phyloP scores from a whole-genome alignment of 2,888 invertebrate species.

The Siphlonurus alternatus region DNA sequence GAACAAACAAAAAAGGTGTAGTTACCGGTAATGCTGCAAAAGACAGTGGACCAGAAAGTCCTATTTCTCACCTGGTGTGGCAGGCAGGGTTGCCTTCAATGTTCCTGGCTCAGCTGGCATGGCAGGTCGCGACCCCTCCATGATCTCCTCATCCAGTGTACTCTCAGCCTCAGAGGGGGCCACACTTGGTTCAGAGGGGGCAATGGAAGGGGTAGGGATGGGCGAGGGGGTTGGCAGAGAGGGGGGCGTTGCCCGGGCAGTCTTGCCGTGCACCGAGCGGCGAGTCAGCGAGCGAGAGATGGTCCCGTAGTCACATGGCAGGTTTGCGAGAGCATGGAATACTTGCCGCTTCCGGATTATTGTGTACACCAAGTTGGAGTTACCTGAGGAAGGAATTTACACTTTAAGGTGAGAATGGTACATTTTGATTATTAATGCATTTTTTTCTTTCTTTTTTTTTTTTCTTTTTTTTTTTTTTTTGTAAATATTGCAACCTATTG shows the following conservation, averaged over 20 bases:
- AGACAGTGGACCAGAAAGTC: no score
- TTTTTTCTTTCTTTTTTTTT: no score
- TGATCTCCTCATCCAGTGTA: constrained; percentile 22
- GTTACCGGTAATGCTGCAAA: no score
- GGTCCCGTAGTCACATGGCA: constrained; percentile 82
- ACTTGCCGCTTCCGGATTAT: constrained; percentile 97
- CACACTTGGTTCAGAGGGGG: neutral
- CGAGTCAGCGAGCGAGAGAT: constrained; percentile 56
- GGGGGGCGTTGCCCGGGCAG: neutral
- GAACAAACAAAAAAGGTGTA: neutral
- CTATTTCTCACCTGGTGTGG: constrained; percentile 81
- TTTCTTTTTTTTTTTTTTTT: no score
- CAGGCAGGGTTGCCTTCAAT: constrained; percentile 73
- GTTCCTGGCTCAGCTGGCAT: constrained; percentile 84
- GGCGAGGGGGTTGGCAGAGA: neutral
- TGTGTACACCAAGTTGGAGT: constrained; percentile 95
- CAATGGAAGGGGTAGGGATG: constrained; percentile 21
- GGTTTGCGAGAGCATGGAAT: constrained; percentile 92
- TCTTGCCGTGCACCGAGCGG: constrained; percentile 1
- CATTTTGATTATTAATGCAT: no score
- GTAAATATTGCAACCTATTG: no score
- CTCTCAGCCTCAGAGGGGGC: neutral
- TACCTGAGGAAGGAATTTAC: constrained; percentile 42
- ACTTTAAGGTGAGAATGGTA: constrained; percentile 16
- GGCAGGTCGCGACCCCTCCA: constrained; percentile 73